phyloP scores from a whole-genome alignment of 2,113 vertebrate species.

The Psammodynastes pulverulentus region DNA sequence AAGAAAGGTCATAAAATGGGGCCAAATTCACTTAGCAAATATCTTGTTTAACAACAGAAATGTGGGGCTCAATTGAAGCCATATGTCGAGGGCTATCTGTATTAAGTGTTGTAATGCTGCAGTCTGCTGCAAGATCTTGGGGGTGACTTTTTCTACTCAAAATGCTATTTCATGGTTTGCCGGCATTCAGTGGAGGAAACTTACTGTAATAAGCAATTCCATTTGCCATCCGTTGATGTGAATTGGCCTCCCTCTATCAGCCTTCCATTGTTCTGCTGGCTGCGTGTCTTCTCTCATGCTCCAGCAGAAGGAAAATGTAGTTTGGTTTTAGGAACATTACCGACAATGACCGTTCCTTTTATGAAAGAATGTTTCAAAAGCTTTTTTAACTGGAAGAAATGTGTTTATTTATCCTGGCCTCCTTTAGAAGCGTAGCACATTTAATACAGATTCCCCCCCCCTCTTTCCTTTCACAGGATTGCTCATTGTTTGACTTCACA shows the following conservation, averaged over 20 bases:
- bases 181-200: not conserved
- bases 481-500: conserved; percentile 39
- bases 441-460: not conserved
- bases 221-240: not conserved
- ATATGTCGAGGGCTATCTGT: not conserved
- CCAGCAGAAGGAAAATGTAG: not conserved
- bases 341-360: not conserved
- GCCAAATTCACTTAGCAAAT: not conserved
- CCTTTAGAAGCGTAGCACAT: not conserved
- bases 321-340: not conserved
- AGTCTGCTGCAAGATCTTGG: not conserved
- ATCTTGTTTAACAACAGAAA: not conserved
- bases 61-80: not conserved
- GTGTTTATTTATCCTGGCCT: conserved; percentile 21
- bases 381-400: conserved; percentile 25
- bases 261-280: conserved; percentile 13
- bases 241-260: not conserved
- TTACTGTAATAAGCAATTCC: not conserved
- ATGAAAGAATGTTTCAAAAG: conserved; percentile 11
- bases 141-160: conserved; percentile 4
- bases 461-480: not conserved
- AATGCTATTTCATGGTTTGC: conserved; percentile 14
- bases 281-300: not conserved
- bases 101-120: not conserved
- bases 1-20: not conserved